Conservation (phyloP, 2,797 vertebrate genomes). For the Crenichthys baileyi region DNA sequence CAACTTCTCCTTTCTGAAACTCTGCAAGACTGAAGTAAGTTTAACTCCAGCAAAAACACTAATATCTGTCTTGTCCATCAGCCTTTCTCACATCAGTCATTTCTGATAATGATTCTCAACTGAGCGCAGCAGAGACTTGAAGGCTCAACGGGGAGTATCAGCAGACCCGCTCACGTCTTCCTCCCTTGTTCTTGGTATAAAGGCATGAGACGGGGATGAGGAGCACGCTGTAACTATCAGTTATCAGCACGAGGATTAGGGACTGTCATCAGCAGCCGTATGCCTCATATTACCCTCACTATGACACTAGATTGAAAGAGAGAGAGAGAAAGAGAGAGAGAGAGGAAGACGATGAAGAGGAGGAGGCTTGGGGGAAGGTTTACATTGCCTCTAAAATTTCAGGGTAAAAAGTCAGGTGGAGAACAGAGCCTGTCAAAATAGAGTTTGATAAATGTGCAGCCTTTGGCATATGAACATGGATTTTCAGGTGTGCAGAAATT, state of each 20-base stretch:
- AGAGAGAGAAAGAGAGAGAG: constrained; percentile 35
- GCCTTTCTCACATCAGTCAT: constrained; percentile 62
- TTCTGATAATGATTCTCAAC: constrained; percentile 69
- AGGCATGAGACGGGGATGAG: constrained; percentile 62
- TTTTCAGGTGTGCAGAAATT: constrained; percentile 28
- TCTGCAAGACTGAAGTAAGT: constrained; percentile 39
- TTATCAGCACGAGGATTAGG: constrained; percentile 74
- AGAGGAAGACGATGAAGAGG: constrained; percentile 31
- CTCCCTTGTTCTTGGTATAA: constrained; percentile 54
- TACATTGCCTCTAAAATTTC: constrained; percentile 69
- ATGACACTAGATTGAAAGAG: constrained; percentile 70
- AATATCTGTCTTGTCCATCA: constrained; percentile 65
- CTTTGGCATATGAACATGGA: constrained; percentile 13
- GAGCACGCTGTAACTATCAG: constrained; percentile 69
- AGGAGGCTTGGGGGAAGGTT: constrained; percentile 66
- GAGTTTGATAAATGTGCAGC: constrained; percentile 56
- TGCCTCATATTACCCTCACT: constrained; percentile 74
- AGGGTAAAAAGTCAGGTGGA: constrained; percentile 74
- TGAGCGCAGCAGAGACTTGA: constrained; percentile 24
- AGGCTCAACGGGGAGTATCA: constrained; percentile 47
- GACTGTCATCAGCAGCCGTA: constrained; percentile 75
- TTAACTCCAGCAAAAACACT: constrained; percentile 51
- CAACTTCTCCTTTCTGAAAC: constrained; percentile 22
- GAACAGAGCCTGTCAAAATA: constrained; percentile 67
- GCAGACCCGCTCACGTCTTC: constrained; percentile 32